Evolutionary conservation across 1,140 invertebrate genomes (phyloP), one percentile per base, ranked within the genome.

Genomic region (Camponotus floridanus): DNA sequence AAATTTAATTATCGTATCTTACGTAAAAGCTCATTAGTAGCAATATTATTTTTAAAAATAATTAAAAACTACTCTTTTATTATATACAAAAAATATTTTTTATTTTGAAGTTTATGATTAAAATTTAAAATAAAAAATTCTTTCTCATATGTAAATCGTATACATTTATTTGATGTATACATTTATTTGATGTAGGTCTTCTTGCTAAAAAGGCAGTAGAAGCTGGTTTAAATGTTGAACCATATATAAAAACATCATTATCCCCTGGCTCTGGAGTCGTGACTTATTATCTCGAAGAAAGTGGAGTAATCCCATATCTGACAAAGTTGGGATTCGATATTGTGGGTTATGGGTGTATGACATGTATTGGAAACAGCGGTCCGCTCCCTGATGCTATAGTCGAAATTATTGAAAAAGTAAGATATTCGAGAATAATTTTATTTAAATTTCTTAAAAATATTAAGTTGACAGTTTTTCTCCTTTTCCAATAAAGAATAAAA

Each of bases 331-430:
- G 99, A 9, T 99, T 99, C 94, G 96, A 98, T 91, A 97, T 99
- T 76, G 98, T 98, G 42, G 99, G 99, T n/a, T 99, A 99, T 93
- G 97, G 99, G 1, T 99, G 99, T 95, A 99, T 99, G 99, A 99
- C 99, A 0, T 99, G 99, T 94, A 99, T 99, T 88, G 99, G 99
- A 9, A 99, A 99, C 94, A 98, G 98, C 67, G 99, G 99, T 13
- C 98, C 98, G 0, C 96, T 99, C 8, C 97, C 98, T 76, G 98
- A 99, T 84, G 96, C 97, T 86, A 97, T 99, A 36, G 97, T 97
- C 0, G 98, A 98, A 91, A 98, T 98, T 2, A 99, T 99, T 90
- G 99, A 99, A 94, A 98, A 98, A 96, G 98, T 98, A 88, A 78
- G 42, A 8, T 39, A 61, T 33, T 70, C 13, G 8, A 15, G 3